These are phyloP conservation scores for Apis mellifera DNA, from an alignment of 1,140 invertebrate genomes.

Conservation along the genomic window DNA sequence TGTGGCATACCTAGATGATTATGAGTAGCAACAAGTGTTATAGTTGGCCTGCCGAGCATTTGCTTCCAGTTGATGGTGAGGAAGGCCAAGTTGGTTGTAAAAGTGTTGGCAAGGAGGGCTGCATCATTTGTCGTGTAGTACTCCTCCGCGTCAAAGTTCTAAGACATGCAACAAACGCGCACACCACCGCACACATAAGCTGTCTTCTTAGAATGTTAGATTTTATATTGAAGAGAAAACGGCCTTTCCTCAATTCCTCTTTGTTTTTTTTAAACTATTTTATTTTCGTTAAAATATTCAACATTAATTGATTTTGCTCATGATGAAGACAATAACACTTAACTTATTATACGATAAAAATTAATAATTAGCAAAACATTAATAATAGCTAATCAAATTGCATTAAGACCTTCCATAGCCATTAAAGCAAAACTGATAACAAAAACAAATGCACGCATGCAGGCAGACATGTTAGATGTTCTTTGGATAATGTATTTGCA, in stretches of 20 bases:
- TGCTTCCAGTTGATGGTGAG: slow-evolving; percentile 96
- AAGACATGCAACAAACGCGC: slow-evolving; percentile 80
- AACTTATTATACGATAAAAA: not conserved
- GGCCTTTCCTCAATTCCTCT: slow-evolving; percentile 21
- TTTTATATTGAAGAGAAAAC: slow-evolving; percentile 25
- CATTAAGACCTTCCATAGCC: slow-evolving; percentile 39
- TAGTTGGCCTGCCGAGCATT: slow-evolving; percentile 93
- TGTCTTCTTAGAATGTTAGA: slow-evolving; percentile 36
- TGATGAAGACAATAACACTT: slow-evolving; percentile 20
- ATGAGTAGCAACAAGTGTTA: slow-evolving; percentile 91
- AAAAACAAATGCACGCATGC: slow-evolving; percentile 61
- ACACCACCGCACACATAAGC: slow-evolving; percentile 73
- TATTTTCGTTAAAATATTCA: slow-evolving; percentile 35
- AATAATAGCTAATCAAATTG: slow-evolving; percentile 17
- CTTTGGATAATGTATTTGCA: slow-evolving; percentile 28
- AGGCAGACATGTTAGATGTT: slow-evolving; percentile 62
- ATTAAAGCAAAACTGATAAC: slow-evolving; percentile 43
- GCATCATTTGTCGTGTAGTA: slow-evolving; percentile 96
- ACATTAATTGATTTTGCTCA: slow-evolving; percentile 42
- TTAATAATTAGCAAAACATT: slow-evolving; percentile 7
- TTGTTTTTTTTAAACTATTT: slow-evolving; percentile 24
- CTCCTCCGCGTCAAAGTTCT: slow-evolving; percentile 96
- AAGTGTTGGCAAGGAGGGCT: slow-evolving; percentile 92
- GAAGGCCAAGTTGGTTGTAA: slow-evolving; percentile 94
- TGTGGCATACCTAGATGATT: slow-evolving; percentile 88